phyloP scores from a whole-genome alignment of 30 jellyfish, hydroid and myxozoan genomes.

The Pseudorhiza aurosa region DNA sequence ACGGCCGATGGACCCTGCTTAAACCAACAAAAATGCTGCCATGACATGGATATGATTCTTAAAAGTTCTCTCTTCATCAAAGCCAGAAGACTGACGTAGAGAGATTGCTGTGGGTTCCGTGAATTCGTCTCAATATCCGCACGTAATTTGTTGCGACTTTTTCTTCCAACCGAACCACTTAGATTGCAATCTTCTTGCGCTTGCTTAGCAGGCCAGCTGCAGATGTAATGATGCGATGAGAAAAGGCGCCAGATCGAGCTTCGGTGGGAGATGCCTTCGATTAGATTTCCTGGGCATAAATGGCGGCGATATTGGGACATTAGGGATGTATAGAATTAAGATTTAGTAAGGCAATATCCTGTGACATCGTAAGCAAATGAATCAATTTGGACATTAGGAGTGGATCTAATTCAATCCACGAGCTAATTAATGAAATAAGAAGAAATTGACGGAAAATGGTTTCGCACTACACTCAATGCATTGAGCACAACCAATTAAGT shows the following conservation, averaged over 20 bases:
- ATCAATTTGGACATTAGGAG: not conserved
- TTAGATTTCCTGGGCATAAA: slow-evolving; percentile 35
- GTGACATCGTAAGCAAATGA: not conserved
- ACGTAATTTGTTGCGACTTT: no score
- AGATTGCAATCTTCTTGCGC: no score
- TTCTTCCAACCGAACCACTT: no score
- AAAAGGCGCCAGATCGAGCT: slow-evolving; percentile 14
- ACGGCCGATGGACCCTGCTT: no score
- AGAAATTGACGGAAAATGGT: not conserved
- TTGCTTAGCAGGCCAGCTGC: not conserved
- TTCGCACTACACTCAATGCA: not conserved
- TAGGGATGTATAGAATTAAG: slow-evolving; percentile 1
- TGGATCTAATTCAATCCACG: not conserved
- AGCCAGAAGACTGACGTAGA: no score
- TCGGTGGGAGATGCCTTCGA: slow-evolving; percentile 3
- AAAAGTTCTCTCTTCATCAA: no score
- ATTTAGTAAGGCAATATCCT: slow-evolving; percentile 32
- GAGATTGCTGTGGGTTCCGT: no score
- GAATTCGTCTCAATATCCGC: no score
- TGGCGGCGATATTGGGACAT: slow-evolving; percentile 14
- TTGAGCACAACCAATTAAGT: not conserved
- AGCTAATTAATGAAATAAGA: not conserved
- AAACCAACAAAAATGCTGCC: no score
- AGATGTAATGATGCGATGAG: not conserved
- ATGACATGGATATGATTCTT: no score